Evolutionary conservation across 2,797 vertebrate species (phyloP).

Genomic region (Pangasius macronema): DNA sequence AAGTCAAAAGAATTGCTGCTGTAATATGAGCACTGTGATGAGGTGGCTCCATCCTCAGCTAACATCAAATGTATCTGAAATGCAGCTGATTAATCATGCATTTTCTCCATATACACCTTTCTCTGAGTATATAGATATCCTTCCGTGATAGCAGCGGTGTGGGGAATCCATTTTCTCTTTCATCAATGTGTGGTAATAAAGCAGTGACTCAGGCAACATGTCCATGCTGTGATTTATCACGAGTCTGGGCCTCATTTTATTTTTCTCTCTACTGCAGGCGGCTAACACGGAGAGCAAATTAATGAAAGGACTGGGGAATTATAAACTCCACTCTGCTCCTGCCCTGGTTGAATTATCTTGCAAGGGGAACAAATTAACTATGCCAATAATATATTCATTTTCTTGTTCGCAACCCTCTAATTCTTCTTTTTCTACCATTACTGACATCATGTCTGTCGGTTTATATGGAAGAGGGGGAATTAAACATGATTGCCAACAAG

Average conservation of each 20-base stretch:
- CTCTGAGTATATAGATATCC: background rate
- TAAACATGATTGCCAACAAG: background rate
- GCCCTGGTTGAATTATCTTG: constrained; percentile 54
- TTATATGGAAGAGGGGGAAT: background rate
- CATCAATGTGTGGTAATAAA: constrained; percentile 58
- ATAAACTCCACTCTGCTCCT: constrained; percentile 57
- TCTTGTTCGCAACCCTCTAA: constrained; percentile 37
- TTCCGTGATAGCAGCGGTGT: constrained; percentile 41
- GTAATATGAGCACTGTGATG: constrained; percentile 15
- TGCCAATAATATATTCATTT: constrained; percentile 46
- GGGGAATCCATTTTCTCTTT: constrained; percentile 55
- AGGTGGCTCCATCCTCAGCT: background rate
- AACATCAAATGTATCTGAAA: constrained; percentile 29
- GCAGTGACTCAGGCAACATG: constrained; percentile 52
- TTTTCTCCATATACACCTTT: background rate
- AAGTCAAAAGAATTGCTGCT: background rate
- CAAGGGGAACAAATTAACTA: constrained; percentile 45
- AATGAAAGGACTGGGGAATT: constrained; percentile 63
- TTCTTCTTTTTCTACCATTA: background rate
- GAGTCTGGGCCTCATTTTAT: constrained; percentile 59
- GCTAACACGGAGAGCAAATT: constrained; percentile 63
- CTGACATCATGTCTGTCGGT: constrained; percentile 9
- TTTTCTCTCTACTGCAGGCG: constrained; percentile 60
- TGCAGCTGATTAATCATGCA: constrained; percentile 2
- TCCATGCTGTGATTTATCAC: constrained; percentile 63